Base-by-base conservation (phyloP, 2,888 invertebrate genomes). In the Sphaerophoria rueppellii region DNA sequence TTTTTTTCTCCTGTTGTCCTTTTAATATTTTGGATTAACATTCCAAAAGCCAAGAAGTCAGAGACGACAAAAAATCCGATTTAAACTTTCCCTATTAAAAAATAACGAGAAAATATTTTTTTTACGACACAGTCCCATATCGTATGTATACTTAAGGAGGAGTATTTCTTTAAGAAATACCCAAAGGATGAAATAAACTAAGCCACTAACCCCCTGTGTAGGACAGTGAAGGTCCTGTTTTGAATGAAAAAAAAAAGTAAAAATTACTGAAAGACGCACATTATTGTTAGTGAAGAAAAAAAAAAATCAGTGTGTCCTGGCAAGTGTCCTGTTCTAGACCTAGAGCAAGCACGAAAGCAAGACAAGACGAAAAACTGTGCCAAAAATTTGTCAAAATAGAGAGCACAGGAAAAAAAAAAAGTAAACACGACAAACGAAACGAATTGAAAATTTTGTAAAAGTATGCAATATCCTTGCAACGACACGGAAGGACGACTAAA, bases 61-160 rank as follows among this genome's bases (percentile, higher is more conserved):
- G 40, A 32, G 40, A 40, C 6, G 6, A 40, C 40, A 40, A 78
- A 83, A 80, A 83, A 83, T 79, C 75, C 75, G 80, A 80, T 79
- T 83, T 80, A 79, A 83, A 83, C 79, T 80, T 83, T 83, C 72
- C 52, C 83, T 79, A 79, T 83, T 79, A 83, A 80, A 83, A 83
- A 79, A 79, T 83, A 83, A 83, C 83, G 83, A 83, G 83, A 83
- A 83, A 72, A 83, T 67, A 83, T 83, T 80, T 79, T 24, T 80
- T 83, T 83, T 83, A 83, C 75, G 65, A 71, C 40, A 40, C 77
- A 69, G 2, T 24, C 24, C 48, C 52, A 58, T 63, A 43, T 48
- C 35, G 52, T 58, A 32, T 70, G 67, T 77, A 72, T 82, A 48
- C 76, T 43, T 70, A 81, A 75, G 71, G 70, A 61, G 65, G 63